phyloP scores from a whole-genome alignment of 2,113 vertebrate genomes.

The Turdus rufiventris region DNA sequence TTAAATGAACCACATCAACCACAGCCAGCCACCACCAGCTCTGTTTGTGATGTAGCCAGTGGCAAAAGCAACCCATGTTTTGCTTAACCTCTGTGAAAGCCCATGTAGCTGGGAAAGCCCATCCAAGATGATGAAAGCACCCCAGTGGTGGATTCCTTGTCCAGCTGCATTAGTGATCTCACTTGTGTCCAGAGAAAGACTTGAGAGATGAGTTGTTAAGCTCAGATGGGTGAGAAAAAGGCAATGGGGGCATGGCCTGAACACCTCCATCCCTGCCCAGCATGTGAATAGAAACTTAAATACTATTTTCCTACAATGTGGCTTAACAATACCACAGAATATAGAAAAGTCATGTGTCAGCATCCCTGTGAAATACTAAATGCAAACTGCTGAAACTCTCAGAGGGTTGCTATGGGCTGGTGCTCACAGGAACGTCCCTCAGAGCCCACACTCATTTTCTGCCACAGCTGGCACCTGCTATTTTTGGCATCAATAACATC shows the following conservation, averaged over 20 bases:
- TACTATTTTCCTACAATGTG: neutral
- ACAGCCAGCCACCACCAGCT: accelerated
- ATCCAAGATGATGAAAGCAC: neutral
- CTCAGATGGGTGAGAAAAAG: neutral
- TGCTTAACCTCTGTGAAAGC: neutral
- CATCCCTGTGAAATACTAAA: neutral
- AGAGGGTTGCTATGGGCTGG: neutral
- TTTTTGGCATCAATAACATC: neutral
- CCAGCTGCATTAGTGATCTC: neutral
- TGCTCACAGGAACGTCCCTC: neutral
- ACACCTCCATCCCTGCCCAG: neutral
- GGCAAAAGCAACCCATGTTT: neutral
- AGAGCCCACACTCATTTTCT: neutral
- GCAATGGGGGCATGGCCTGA: neutral
- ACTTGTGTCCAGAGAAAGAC: neutral
- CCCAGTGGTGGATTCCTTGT: neutral
- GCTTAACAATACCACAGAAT: neutral
- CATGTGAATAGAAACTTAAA: neutral
- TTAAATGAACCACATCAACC: neutral
- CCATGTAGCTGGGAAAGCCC: neutral
- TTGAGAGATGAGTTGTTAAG: neutral
- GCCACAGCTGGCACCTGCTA: neutral
- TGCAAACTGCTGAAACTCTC: neutral
- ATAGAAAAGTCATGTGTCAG: neutral
- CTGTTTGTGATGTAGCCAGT: neutral